phyloP scores from a whole-genome alignment of 2,113 vertebrate species.

The Columba livia region DNA sequence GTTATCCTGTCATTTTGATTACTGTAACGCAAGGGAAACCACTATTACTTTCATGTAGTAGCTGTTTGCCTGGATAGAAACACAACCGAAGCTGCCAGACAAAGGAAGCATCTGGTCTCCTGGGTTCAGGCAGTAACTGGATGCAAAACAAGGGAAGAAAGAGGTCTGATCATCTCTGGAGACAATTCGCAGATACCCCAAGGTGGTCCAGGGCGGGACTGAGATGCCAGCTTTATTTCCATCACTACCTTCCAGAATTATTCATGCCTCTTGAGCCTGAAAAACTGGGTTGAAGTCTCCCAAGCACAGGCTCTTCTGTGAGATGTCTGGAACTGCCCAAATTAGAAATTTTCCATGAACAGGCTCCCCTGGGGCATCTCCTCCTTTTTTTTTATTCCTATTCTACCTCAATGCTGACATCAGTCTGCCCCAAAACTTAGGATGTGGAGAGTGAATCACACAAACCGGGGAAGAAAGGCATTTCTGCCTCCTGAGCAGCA shows the following conservation, averaged over 20 bases:
- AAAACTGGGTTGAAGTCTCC: slow-evolving; percentile 21
- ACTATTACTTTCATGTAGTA: not conserved
- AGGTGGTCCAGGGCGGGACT: not conserved
- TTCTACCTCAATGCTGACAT: slow-evolving; percentile 24
- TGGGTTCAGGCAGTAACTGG: not conserved
- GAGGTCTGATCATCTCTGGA: not conserved
- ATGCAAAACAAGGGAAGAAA: not conserved
- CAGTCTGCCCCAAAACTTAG: not conserved
- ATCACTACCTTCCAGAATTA: slow-evolving; percentile 18
- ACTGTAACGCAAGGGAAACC: not conserved
- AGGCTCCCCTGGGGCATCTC: not conserved
- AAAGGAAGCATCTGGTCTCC: not conserved
- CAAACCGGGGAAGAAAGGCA: not conserved
- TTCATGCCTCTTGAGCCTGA: not conserved
- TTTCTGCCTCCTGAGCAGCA: not conserved
- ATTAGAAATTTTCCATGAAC: slow-evolving; percentile 38
- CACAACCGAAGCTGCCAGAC: not conserved
- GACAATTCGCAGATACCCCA: not conserved
- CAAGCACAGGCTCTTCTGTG: not conserved
- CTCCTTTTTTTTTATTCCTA: not conserved
- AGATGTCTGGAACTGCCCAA: slow-evolving; percentile 16
- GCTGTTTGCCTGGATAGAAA: not conserved
- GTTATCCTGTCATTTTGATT: slow-evolving; percentile 25
- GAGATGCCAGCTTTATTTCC: slow-evolving; percentile 26
- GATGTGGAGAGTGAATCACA: slow-evolving; percentile 32